Base-by-base conservation (phyloP, 2,113 vertebrate genomes). In the Crotalus tigris region DNA sequence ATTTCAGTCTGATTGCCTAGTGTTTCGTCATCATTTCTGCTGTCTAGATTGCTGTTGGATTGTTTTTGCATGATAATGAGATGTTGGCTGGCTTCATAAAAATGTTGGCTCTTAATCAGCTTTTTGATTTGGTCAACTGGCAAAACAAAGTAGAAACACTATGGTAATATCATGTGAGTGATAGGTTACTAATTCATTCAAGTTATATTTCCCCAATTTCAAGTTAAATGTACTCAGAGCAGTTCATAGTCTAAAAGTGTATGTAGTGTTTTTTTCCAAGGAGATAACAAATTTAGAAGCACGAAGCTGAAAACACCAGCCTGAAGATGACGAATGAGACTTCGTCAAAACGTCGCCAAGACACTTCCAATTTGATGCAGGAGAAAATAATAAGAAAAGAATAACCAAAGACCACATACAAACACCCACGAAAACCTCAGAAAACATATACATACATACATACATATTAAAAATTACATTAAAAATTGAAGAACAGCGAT, bases 11-110 rank as follows among this genome's bases (percentile, higher is more conserved):
- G 92, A 5, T 97, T 97, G 55, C 33, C 93, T 33, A 19, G 95
- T 85, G 95, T 57, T 21, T 88, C 93, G 88, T 97, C 92, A 13
- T 91, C 93, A 92, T 69, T 11, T 89, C 59, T 87, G 17, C 91
- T 46, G 61, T 93, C n/a, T 2, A 55, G 81, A 5, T 85, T 33
- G 24, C 58, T 93, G 44, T 95, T 97, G 24, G 98, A 93, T 90
- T 85, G 94, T 33, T 97, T 97, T 95, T 99, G 98, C 94, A 97
- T 94, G 19, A 81, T 23, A 8, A 98, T 97, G 92, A 99, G 96
- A 59, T 95, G 93, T 17, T 93, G 93, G 12, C 96, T 91, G 6
- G 97, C 97, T 1, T 97, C 94, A 0, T 88, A 95, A 89, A 97
- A 94, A 86, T 90, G 95, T 2, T 95, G 94, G 10, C 96, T 93